These are phyloP conservation scores for Pagetopsis macropterus DNA, from an alignment of 2,797 vertebrate genomes.

Conservation along the genomic window DNA sequence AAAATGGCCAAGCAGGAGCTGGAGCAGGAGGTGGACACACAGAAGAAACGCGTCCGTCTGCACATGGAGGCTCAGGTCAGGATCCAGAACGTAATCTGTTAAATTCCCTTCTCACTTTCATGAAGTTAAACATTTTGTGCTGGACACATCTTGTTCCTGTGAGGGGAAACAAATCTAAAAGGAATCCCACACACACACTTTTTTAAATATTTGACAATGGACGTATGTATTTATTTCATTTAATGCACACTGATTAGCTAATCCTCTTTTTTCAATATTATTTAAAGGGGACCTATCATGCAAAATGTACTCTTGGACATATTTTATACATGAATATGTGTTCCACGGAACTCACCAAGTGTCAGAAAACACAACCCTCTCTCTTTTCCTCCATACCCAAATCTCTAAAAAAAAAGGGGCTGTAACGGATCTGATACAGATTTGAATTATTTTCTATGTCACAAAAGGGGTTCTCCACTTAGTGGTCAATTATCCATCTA, in stretches of 20 bases:
- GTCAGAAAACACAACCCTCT: too few species aligned
- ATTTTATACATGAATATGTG: too few species aligned
- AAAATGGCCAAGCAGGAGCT: conserved; percentile 87
- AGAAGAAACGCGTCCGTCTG: conserved; percentile 88
- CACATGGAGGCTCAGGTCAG: conserved; percentile 91
- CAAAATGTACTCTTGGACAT: too few species aligned
- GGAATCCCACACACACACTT: background rate
- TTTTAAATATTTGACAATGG: background rate
- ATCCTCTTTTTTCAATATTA: background rate
- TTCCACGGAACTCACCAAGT: too few species aligned
- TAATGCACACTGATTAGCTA: background rate
- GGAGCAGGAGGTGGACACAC: conserved; percentile 88
- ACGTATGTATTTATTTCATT: background rate
- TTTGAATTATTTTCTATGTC: too few species aligned
- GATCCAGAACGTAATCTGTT: conserved; percentile 75
- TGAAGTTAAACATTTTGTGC: background rate
- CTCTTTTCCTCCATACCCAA: too few species aligned
- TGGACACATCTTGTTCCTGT: background rate
- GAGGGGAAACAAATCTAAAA: background rate
- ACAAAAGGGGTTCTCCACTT: too few species aligned
- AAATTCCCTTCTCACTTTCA: background rate
- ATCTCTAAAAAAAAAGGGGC: too few species aligned
- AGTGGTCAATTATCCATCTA: too few species aligned
- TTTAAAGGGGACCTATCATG: too few species aligned
- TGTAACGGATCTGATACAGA: too few species aligned